These are phyloP conservation scores for Pyrocephalus nanus DNA, from an alignment of 2,797 vertebrate genomes.

Conservation along the genomic window DNA sequence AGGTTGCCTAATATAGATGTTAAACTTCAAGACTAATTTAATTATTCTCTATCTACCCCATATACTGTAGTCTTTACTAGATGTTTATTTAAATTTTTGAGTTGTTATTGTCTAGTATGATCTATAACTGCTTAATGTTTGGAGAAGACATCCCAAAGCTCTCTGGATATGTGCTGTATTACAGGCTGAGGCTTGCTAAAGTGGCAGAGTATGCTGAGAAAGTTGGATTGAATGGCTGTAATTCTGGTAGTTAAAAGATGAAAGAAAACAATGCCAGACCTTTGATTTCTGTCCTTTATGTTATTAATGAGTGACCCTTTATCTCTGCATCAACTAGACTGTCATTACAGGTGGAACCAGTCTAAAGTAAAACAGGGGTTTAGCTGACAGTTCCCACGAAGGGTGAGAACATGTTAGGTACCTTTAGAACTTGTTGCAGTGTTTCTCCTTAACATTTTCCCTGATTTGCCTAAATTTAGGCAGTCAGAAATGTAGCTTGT, in stretches of 20 bases:
- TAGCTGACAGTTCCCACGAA: background rate
- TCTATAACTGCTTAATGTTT: background rate
- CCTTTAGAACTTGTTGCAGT: background rate
- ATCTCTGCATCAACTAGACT: background rate
- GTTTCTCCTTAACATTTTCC: background rate
- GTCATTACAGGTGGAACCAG: background rate
- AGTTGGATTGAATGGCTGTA: background rate
- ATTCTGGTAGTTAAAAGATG: background rate
- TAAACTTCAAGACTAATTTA: conserved; percentile 10
- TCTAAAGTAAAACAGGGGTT: background rate
- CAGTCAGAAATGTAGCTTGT: background rate
- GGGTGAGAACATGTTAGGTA: background rate
- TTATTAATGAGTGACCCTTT: background rate
- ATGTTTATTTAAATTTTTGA: conserved; percentile 29
- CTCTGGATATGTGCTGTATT: background rate
- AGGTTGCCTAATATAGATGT: background rate
- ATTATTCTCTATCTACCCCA: conserved; percentile 8
- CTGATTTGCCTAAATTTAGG: background rate
- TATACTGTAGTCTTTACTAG: background rate
- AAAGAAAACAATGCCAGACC: background rate
- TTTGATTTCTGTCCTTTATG: background rate
- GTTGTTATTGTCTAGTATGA: conserved; percentile 1
- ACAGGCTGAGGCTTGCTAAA: background rate
- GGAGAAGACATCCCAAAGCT: background rate
- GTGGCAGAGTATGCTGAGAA: background rate